Evolutionary conservation across 2,797 vertebrate species (phyloP).

Genomic region (Poecile montanus): DNA sequence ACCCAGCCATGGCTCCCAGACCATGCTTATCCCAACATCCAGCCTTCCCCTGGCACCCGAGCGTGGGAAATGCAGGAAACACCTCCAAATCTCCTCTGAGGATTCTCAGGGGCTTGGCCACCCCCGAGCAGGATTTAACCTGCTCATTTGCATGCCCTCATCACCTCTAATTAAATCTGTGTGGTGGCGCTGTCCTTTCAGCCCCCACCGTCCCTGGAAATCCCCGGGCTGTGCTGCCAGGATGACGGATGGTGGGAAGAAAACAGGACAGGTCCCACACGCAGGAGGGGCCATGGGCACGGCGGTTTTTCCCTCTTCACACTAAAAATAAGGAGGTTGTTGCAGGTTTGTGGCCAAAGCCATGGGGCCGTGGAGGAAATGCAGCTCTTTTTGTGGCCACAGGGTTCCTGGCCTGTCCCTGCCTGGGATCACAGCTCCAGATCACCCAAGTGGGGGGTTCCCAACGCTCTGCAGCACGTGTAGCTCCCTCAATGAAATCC

Average conservation of each 20-base stretch:
- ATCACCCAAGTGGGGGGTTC: not conserved
- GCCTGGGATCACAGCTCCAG: not conserved
- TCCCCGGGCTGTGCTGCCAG: not conserved
- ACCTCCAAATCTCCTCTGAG: not conserved
- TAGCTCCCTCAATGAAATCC: not conserved
- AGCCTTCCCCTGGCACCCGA: accelerated
- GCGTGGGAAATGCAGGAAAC: not conserved
- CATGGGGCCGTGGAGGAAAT: accelerated
- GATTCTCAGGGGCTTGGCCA: not conserved
- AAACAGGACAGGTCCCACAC: not conserved
- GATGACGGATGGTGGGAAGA: not conserved
- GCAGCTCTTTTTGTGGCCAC: not conserved
- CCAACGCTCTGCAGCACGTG: accelerated
- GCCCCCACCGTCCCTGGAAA: not conserved
- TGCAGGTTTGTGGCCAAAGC: not conserved
- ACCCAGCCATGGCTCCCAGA: accelerated
- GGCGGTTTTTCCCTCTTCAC: not conserved
- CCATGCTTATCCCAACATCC: accelerated
- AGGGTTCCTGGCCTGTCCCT: not conserved
- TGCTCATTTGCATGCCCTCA: not conserved
- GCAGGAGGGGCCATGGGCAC: accelerated
- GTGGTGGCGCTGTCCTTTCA: not conserved
- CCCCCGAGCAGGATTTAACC: not conserved
- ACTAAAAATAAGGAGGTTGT: not conserved
- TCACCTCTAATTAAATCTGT: not conserved